Percentiles rank a stretch among this genome's conserved stretches.
These are phyloP conservation scores for Thomomys bottae DNA, from an alignment of 2,113 vertebrate species.

Conservation along the genomic window DNA sequence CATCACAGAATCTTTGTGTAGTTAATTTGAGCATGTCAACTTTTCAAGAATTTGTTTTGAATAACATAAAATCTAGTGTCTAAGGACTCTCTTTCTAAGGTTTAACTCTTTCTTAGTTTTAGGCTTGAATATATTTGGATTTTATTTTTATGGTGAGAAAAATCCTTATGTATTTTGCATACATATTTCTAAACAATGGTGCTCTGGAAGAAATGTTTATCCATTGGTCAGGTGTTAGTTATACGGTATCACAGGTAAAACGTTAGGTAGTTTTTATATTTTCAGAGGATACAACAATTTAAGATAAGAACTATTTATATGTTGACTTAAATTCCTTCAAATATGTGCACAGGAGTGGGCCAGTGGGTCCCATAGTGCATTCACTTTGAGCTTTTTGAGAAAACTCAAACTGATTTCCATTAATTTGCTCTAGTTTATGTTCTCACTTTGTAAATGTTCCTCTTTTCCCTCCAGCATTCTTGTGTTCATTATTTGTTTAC, in stretches of 20 bases:
- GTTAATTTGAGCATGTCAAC: not conserved
- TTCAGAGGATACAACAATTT: not conserved
- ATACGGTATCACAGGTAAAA: not conserved
- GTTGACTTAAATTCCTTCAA: too few relatives aligned
- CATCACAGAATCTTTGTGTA: not conserved
- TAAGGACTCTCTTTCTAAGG: not conserved
- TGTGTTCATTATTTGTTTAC: too few relatives aligned
- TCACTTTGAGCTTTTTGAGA: too few relatives aligned
- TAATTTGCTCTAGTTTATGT: too few relatives aligned
- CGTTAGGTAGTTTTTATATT: constrained; percentile 7
- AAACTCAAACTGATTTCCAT: too few relatives aligned
- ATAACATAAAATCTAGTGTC: not conserved
- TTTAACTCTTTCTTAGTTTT: not conserved
- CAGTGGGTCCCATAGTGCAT: too few relatives aligned
- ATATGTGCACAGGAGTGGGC: too few relatives aligned
- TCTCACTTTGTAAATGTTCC: too few relatives aligned
- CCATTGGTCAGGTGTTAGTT: not conserved
- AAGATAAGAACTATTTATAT: not conserved
- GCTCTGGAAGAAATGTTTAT: not conserved
- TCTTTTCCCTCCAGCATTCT: too few relatives aligned
- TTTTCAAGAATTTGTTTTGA: constrained; percentile 4
- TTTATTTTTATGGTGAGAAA: not conserved
- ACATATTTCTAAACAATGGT: not conserved
- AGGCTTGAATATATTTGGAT: not conserved
- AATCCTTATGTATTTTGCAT: not conserved